phyloP scores from a whole-genome alignment of 2,888 invertebrate genomes.

The Spisula solida region DNA sequence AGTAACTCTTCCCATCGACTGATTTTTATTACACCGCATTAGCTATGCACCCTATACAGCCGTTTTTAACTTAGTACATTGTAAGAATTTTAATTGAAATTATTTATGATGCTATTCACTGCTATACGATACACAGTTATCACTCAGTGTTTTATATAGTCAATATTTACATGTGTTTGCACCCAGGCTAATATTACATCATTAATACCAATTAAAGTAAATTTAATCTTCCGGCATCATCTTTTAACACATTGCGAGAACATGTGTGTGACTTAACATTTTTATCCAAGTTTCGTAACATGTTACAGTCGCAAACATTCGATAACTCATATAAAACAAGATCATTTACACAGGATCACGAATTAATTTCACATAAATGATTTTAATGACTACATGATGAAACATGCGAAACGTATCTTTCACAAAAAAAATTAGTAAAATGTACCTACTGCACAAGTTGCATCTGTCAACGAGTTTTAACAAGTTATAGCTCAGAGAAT shows the following conservation, averaged over 20 bases:
- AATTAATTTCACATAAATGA: background rate
- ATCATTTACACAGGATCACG: background rate
- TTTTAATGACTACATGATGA: background rate
- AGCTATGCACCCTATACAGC: background rate
- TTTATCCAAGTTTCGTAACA: background rate
- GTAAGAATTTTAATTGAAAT: slow-evolving; percentile 28
- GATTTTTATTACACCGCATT: background rate
- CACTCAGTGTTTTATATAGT: background rate
- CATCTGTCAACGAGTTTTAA: too few species aligned
- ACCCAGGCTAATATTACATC: background rate
- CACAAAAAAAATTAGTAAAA: background rate
- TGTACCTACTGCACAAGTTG: too few species aligned
- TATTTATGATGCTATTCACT: background rate
- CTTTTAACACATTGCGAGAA: background rate
- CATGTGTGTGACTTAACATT: background rate
- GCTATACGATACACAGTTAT: slow-evolving; percentile 14
- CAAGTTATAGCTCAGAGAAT: too few species aligned
- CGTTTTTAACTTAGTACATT: background rate
- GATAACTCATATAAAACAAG: background rate
- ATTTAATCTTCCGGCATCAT: background rate
- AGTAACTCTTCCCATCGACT: slow-evolving; percentile 5
- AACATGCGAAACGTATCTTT: background rate
- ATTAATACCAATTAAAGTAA: slow-evolving; percentile 4
- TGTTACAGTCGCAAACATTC: background rate
- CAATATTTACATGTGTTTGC: slow-evolving; percentile 1